A percentile compares a stretch with the other conserved stretches of the same genome.
phyloP scores from a whole-genome alignment of 2,888 invertebrate genomes.

The Lingula anatina region DNA sequence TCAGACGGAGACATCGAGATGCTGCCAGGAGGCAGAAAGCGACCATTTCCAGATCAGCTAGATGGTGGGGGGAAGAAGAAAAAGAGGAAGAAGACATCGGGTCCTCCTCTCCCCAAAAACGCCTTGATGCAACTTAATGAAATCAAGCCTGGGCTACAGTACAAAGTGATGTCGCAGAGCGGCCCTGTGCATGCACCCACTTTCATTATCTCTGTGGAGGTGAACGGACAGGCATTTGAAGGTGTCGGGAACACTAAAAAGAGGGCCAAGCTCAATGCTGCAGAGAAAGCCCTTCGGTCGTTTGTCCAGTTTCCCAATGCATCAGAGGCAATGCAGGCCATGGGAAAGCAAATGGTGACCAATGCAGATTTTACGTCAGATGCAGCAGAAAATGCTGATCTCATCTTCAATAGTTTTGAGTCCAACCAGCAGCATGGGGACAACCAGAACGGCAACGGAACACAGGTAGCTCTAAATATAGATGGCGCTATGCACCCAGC shows the following conservation, averaged over 20 bases:
- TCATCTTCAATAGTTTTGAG: slow-evolving; percentile 39
- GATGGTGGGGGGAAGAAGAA: not conserved
- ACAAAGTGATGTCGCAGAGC: slow-evolving; percentile 69
- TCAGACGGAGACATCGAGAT: not conserved
- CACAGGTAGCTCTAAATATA: slow-evolving; percentile 7
- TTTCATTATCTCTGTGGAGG: slow-evolving; percentile 77
- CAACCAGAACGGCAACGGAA: slow-evolving; percentile 13
- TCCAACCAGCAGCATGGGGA: not conserved
- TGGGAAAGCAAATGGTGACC: slow-evolving; percentile 32
- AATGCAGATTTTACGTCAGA: slow-evolving; percentile 58
- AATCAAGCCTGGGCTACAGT: slow-evolving; percentile 72
- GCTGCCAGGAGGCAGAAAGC: not conserved
- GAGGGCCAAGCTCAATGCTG: slow-evolving; percentile 66
- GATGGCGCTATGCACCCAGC: not conserved
- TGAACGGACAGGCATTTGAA: slow-evolving; percentile 63
- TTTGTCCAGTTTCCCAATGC: slow-evolving; percentile 51
- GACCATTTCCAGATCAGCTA: not conserved
- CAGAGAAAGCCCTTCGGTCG: slow-evolving; percentile 34
- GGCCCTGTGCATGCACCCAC: slow-evolving; percentile 86
- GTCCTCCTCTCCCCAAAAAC: slow-evolving; percentile 25
- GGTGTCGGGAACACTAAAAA: slow-evolving; percentile 67
- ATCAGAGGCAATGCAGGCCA: slow-evolving; percentile 56
- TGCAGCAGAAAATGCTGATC: slow-evolving; percentile 40
- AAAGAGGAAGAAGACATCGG: not conserved
- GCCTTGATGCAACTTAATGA: slow-evolving; percentile 65